Base-by-base conservation (phyloP, 92 coral and sea anemone genomes). In the Montipora capitata region DNA sequence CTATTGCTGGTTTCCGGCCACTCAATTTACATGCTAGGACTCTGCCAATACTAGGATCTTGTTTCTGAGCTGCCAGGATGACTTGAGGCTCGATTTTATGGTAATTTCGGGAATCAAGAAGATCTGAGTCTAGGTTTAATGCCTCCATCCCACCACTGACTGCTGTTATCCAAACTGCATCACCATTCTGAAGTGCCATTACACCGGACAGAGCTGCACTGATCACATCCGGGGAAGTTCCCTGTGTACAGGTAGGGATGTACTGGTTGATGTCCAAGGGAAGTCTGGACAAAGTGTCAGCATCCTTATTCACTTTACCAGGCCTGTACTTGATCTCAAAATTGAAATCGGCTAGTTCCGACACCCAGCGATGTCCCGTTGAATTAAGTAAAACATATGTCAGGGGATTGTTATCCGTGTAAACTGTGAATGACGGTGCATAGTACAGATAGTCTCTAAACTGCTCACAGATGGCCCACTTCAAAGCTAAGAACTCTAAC, bases 381-480 rank as follows among this genome's bases (percentile, higher is more conserved):
- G 20, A 20, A 20, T 0, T 20, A 20, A 20, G 20, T 20, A 20
- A 20, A 20, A 20, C 20, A 20, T 20, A 20, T 20, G 20, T 20
- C 20, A 20, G n/a, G n/a, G n/a, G n/a, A n/a, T n/a, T n/a, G n/a
- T n/a, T n/a, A n/a, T n/a, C n/a, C n/a, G n/a, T n/a, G 72, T 80
- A 81, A 0, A 80, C 27, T 38, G 70, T 78, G 40, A 77, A 59
- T 59, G 83, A 61, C 11, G 42, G 83, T 1, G 72, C 83, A 62
- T 61, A 78, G 58, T 63, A 57, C 66, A 76, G 14, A 14, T 87
- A 72, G 14, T 87, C 91, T 13, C 91, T 35, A 15, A 87, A 87
- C 65, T 88, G 86, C 42, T 80, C 92, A 10, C 87, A 80, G 43
- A 81, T 42, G 4, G 87, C 87, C 91, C 87, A 72, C 18, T 88